A percentile compares a stretch with the other conserved stretches of the same genome.
These are phyloP conservation scores for Sparus aurata DNA, from an alignment of 2,797 vertebrate genomes.

Conservation along the genomic window DNA sequence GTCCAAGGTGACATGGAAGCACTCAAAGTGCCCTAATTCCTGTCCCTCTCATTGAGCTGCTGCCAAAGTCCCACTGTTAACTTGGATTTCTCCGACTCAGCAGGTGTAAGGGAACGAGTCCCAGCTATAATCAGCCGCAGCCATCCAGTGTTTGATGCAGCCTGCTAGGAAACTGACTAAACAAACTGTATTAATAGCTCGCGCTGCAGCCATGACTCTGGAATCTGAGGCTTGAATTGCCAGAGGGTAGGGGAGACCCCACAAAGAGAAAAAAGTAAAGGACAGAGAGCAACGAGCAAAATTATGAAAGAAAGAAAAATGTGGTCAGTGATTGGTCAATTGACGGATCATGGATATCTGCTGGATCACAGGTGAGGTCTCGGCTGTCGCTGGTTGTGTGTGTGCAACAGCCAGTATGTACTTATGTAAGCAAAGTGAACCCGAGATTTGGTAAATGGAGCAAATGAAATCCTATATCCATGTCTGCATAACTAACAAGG, in stretches of 20 bases:
- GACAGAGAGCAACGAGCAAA: constrained; percentile 4
- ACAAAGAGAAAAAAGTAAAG: constrained; percentile 61
- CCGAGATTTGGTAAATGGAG: constrained; percentile 83
- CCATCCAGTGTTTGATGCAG: constrained; percentile 88
- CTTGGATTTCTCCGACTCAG: constrained; percentile 89
- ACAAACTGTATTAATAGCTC: constrained; percentile 92
- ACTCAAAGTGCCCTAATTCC: constrained; percentile 69
- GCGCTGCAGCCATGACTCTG: constrained; percentile 82
- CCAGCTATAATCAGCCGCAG: constrained; percentile 86
- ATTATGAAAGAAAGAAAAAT: constrained; percentile 15
- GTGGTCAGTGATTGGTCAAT: constrained; percentile 29
- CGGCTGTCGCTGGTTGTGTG: constrained; percentile 53
- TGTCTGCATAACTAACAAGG: constrained; percentile 75
- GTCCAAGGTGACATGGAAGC: constrained; percentile 75
- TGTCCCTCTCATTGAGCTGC: constrained; percentile 65
- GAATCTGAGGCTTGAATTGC: constrained; percentile 86
- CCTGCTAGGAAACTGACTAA: constrained; percentile 92
- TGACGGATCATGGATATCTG: constrained; percentile 53
- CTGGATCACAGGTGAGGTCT: constrained; percentile 61
- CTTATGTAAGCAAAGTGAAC: constrained; percentile 81
- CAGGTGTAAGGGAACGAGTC: constrained; percentile 85
- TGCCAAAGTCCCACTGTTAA: constrained; percentile 77
- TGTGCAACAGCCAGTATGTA: constrained; percentile 51
- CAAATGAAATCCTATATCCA: constrained; percentile 85
- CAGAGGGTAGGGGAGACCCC: constrained; percentile 87